Conservation (phyloP, 2,113 vertebrate genomes). For the Centropus bengalensis region DNA sequence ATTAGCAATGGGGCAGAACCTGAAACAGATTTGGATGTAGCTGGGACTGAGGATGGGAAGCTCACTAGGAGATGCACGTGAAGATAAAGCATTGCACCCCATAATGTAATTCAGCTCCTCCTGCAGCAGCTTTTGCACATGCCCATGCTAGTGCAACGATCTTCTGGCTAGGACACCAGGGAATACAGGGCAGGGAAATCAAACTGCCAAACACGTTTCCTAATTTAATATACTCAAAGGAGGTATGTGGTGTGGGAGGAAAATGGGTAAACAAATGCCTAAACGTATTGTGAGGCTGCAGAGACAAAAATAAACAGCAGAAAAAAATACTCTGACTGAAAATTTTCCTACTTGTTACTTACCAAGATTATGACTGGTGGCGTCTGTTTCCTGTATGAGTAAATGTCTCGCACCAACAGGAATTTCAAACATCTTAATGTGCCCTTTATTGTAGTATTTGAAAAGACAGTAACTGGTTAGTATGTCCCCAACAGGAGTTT, state of each 20-base stretch:
- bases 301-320: constrained; percentile 20
- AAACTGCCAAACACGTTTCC: not conserved
- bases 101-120: not conserved
- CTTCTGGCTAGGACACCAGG: not conserved
- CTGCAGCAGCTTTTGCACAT: not conserved
- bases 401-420: constrained; percentile 93
- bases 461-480: constrained; percentile 25
- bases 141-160: not conserved
- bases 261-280: constrained; percentile 15
- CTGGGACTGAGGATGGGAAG: not conserved
- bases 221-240: not conserved
- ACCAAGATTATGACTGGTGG: constrained; percentile 88
- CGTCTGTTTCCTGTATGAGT: constrained; percentile 90
- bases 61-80: fast-evolving
- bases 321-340: not conserved
- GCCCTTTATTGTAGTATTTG: constrained; percentile 75
- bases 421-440: constrained; percentile 95
- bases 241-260: not conserved
- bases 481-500: not conserved
- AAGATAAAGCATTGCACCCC: not conserved
- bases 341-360: constrained; percentile 42
- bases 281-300: not conserved
- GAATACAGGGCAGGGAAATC: not conserved
- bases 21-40: not conserved
- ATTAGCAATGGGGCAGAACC: not conserved